phyloP scores from a whole-genome alignment of 2,797 vertebrate species.

The Dendrocincla fuliginosa region DNA sequence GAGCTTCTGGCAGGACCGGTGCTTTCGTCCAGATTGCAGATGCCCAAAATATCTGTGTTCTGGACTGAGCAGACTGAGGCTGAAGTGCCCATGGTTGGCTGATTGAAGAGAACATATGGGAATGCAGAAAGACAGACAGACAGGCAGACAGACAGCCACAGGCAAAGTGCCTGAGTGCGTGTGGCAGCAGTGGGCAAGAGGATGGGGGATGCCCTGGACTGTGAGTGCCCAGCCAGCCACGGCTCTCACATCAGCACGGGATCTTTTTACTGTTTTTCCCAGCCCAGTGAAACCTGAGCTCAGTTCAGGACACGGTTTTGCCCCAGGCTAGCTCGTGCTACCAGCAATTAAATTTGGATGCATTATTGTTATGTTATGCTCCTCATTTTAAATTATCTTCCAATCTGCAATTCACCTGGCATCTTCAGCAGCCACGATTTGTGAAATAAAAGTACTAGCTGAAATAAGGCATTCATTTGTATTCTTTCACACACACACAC shows the following conservation, averaged over 20 bases:
- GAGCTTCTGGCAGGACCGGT: neutral
- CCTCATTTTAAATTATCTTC: neutral
- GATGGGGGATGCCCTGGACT: neutral
- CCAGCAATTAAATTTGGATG: neutral
- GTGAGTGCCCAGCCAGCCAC: neutral
- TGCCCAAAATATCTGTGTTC: conserved; percentile 20
- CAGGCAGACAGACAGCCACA: neutral
- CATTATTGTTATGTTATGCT: neutral
- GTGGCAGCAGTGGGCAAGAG: neutral
- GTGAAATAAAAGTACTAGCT: neutral
- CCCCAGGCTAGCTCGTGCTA: neutral
- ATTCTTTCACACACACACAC: neutral
- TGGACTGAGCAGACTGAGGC: neutral
- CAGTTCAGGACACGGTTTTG: neutral
- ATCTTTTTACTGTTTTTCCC: neutral
- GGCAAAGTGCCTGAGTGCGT: neutral
- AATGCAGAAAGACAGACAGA: neutral
- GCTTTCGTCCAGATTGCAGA: neutral
- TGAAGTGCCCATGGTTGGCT: neutral
- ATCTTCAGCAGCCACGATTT: neutral
- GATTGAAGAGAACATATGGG: neutral
- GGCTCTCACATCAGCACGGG: neutral
- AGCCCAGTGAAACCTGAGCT: neutral
- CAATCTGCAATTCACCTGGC: neutral
- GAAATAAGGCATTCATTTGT: neutral